Conservation (phyloP, 92 coral and sea anemone species). For the Epizoanthus stellaris region DNA sequence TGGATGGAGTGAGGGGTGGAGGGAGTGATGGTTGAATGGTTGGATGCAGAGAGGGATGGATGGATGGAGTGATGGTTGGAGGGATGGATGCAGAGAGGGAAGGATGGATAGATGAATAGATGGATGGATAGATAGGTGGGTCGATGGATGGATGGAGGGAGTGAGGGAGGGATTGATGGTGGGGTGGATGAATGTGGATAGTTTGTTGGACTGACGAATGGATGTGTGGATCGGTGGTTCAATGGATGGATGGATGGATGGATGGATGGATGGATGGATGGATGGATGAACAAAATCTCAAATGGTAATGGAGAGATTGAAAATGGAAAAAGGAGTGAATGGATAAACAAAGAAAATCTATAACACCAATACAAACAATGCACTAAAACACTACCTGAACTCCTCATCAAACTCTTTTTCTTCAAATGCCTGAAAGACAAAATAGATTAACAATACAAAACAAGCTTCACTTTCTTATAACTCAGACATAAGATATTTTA, state of each 20-base stretch:
- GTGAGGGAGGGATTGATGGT: neutral
- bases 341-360: neutral
- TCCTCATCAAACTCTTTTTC: constrained; percentile 90
- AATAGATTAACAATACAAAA: constrained; percentile 10
- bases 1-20: neutral
- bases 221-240: neutral
- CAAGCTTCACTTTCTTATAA: neutral
- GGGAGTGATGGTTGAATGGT: too few species aligned
- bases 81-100: neutral
- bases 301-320: neutral
- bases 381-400: constrained; percentile 62
- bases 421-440: constrained; percentile 85
- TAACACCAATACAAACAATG: neutral
- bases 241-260: neutral
- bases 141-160: neutral
- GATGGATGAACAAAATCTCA: neutral
- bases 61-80: neutral
- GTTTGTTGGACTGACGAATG: neutral
- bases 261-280: neutral
- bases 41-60: too few species aligned
- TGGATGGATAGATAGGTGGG: neutral
- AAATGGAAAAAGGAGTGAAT: neutral
- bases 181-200: neutral
- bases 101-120: neutral
- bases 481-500: neutral